Evolutionary conservation across 2,113 vertebrate genomes (phyloP).

Genomic region (Sitta europaea): DNA sequence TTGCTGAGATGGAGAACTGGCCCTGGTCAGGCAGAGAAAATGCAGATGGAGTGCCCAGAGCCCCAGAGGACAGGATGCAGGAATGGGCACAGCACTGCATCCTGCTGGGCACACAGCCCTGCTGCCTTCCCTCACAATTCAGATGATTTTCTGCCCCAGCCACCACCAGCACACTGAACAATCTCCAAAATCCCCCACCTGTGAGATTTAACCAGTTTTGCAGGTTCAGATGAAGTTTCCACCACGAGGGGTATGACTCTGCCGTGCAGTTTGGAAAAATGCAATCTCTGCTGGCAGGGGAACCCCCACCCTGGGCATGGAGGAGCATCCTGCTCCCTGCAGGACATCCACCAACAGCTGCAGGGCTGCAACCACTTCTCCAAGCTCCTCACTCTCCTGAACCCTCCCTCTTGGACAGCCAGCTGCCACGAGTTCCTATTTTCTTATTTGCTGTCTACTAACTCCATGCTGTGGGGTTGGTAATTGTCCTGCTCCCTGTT

Average conservation of each 20-base stretch:
- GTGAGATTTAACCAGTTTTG: background rate
- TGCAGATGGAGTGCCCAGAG: background rate
- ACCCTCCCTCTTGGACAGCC: background rate
- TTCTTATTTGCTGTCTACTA: background rate
- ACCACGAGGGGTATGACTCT: rapidly evolving
- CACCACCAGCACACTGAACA: background rate
- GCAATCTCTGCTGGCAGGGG: background rate
- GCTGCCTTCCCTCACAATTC: background rate
- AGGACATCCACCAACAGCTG: background rate
- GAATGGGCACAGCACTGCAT: background rate
- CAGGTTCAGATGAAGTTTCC: background rate
- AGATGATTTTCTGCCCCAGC: background rate
- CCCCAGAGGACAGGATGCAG: background rate
- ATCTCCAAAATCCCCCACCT: background rate
- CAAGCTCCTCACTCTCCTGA: background rate
- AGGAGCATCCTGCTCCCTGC: background rate
- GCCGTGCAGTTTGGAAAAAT: background rate
- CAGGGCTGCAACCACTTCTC: background rate
- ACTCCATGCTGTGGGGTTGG: background rate
- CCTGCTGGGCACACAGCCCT: background rate
- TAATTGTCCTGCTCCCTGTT: background rate
- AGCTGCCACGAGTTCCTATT: background rate
- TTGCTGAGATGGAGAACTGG: background rate
- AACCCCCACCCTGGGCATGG: background rate
- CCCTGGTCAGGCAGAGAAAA: background rate